Evolutionary conservation across 1,140 invertebrate species (phyloP).

Genomic region (Leptinotarsa lineolata): DNA sequence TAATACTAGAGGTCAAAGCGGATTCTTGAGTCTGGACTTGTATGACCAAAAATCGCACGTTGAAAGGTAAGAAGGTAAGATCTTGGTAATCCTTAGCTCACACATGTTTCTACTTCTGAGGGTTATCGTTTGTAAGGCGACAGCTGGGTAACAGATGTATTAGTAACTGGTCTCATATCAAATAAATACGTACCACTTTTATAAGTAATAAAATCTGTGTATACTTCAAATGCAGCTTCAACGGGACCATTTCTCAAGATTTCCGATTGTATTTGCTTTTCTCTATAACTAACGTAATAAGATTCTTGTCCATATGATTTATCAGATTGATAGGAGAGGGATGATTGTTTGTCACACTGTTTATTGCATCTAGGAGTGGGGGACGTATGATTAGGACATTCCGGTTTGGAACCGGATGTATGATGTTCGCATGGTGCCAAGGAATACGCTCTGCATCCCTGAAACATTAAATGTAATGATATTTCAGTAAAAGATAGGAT

Average conservation of each 20-base stretch:
- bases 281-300: not conserved
- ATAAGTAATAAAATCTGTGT: slow-evolving; percentile 69
- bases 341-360: not conserved
- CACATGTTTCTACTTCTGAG: no score
- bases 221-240: slow-evolving; percentile 58
- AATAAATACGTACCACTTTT: slow-evolving; percentile 60
- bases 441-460: not conserved
- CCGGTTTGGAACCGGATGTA: not conserved
- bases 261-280: slow-evolving; percentile 35
- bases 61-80: no score
- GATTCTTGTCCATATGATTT: not conserved
- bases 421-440: not conserved
- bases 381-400: not conserved
- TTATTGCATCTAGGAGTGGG: not conserved
- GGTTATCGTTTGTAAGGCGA: no score
- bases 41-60: no score
- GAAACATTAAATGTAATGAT: not conserved
- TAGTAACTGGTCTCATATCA: no score
- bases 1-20: no score
- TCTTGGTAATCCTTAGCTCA: no score
- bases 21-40: no score
- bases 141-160: no score
- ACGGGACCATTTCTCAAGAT: slow-evolving; percentile 39
- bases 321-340: not conserved
- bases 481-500: no score